These are phyloP conservation scores for Bujurquina vittata DNA, from an alignment of 2,113 vertebrate species.

Conservation along the genomic window DNA sequence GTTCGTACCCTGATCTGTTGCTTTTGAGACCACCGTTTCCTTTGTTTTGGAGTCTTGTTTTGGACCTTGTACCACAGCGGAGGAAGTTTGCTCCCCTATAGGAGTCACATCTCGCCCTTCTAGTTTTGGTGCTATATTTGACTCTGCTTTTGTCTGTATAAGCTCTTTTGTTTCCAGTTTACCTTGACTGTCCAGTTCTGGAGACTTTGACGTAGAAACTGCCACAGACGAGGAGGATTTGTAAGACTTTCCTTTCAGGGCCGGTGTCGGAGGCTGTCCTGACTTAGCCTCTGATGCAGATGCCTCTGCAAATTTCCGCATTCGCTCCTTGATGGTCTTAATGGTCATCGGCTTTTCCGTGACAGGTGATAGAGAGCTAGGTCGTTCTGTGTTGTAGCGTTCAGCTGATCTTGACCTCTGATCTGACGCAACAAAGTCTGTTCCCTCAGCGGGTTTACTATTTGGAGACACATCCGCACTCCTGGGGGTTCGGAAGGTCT, in stretches of 20 bases:
- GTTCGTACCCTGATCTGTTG: not conserved
- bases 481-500: slow-evolving; percentile 24
- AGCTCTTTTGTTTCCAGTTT: slow-evolving; percentile 55
- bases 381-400: not conserved
- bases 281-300: not conserved
- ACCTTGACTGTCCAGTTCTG: slow-evolving; percentile 63
- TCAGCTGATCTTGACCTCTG: slow-evolving; percentile 64
- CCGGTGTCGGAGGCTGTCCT: slow-evolving; percentile 11
- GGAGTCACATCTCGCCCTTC: slow-evolving; percentile 39
- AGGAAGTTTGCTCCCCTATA: not conserved
- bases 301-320: slow-evolving; percentile 38
- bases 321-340: slow-evolving; percentile 64
- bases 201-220: slow-evolving; percentile 6
- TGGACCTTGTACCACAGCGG: not conserved
- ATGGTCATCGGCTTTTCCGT: slow-evolving; percentile 40
- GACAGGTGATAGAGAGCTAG: slow-evolving; percentile 22
- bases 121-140: slow-evolving; percentile 52
- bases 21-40: not conserved
- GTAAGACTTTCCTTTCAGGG: slow-evolving; percentile 39
- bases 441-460: slow-evolving; percentile 22
- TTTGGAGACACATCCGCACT: slow-evolving; percentile 69
- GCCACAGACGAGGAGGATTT: slow-evolving; percentile 4
- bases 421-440: not conserved
- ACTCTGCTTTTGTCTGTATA: not conserved
- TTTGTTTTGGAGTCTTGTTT: slow-evolving; percentile 30